These are phyloP conservation scores for Atopsyche davidsoni DNA, from an alignment of 1,140 invertebrate genomes.

Conservation along the genomic window DNA sequence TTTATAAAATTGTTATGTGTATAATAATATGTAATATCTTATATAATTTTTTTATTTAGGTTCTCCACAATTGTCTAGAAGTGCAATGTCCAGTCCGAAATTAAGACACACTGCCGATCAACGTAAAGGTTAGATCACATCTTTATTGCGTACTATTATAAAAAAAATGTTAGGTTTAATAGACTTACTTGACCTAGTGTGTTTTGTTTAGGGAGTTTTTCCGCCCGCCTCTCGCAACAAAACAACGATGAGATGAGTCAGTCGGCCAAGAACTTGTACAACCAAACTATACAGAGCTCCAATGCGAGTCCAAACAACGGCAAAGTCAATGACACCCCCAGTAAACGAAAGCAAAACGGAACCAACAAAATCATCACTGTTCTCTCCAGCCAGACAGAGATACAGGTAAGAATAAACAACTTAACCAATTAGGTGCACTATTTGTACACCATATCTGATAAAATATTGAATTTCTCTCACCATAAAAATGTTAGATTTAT, in stretches of 20 bases:
- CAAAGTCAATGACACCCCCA: conserved; percentile 1
- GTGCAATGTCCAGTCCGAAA: conserved; percentile 46
- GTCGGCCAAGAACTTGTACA: conserved; percentile 21
- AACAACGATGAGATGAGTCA: conserved; percentile 20
- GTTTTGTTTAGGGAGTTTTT: conserved; percentile 23
- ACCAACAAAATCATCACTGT: conserved; percentile 18
- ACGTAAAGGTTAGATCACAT: conserved; percentile 38
- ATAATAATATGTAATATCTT: too few species aligned
- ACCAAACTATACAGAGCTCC: conserved; percentile 16
- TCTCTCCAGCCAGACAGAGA: conserved; percentile 23
- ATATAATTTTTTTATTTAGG: conserved; percentile 32
- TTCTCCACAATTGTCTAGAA: conserved; percentile 47
- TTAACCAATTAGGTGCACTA: too few species aligned
- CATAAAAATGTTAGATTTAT: too few species aligned
- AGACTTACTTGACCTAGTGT: background rate
- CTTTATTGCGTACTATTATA: background rate
- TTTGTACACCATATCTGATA: too few species aligned
- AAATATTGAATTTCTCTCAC: too few species aligned
- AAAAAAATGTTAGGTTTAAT: background rate
- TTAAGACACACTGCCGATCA: conserved; percentile 41
- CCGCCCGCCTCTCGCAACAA: conserved; percentile 19
- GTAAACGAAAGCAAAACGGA: conserved; percentile 14
- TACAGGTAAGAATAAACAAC: conserved; percentile 26
- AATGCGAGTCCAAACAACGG: background rate
- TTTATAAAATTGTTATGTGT: too few species aligned